Evolutionary conservation across 2,888 invertebrate genomes (phyloP).

Genomic region (Oeneis ivallda): DNA sequence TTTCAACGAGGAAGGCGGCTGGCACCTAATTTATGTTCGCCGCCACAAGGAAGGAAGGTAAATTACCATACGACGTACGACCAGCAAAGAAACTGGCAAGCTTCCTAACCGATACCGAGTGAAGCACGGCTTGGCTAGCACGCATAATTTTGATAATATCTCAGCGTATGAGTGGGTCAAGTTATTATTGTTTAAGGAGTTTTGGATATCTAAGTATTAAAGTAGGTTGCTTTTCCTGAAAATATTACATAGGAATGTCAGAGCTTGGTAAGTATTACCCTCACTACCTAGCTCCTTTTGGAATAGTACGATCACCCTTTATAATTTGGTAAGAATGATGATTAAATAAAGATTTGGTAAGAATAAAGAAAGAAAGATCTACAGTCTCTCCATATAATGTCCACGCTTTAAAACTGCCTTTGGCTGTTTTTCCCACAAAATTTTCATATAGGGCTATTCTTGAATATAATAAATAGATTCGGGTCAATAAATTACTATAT

Average conservation of each 20-base stretch:
- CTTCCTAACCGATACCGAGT: constrained; percentile 44
- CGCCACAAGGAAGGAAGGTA: constrained; percentile 70
- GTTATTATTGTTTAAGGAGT: constrained; percentile 23
- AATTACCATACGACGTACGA: constrained; percentile 76
- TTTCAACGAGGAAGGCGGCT: constrained; percentile 70
- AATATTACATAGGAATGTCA: not conserved
- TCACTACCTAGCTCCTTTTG: too few species aligned
- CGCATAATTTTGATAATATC: constrained; percentile 50
- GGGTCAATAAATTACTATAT: too few species aligned
- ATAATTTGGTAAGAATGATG: too few species aligned
- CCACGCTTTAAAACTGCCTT: too few species aligned
- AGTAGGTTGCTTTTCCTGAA: not conserved
- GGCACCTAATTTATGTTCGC: constrained; percentile 73
- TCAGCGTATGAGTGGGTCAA: constrained; percentile 51
- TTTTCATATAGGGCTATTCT: too few species aligned
- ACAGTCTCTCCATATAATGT: too few species aligned
- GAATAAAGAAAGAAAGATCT: too few species aligned
- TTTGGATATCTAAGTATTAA: not conserved
- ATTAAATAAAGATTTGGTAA: too few species aligned
- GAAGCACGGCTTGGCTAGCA: constrained; percentile 39
- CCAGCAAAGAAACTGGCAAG: constrained; percentile 68
- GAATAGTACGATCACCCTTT: too few species aligned
- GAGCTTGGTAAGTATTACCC: too few species aligned
- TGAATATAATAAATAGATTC: too few species aligned
- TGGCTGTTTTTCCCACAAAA: too few species aligned